Conservation (phyloP, 2,797 vertebrate species). For the Neosilurus mollespiculum region DNA sequence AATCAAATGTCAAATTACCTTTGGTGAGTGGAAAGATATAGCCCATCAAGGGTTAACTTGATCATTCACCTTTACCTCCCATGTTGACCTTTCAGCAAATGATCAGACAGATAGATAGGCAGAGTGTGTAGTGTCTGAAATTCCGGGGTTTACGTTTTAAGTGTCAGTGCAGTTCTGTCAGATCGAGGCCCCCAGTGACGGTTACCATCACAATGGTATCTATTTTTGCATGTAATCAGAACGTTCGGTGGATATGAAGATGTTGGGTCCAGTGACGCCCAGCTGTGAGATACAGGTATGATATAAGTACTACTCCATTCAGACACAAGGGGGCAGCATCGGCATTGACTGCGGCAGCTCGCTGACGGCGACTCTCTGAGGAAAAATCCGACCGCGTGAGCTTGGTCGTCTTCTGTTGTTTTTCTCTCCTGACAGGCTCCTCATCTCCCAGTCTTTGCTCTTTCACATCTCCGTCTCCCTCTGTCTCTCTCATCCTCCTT, state of each 20-base stretch:
- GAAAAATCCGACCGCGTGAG: constrained; percentile 62
- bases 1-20: too few relatives aligned
- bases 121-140: too few relatives aligned
- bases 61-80: too few relatives aligned
- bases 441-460: constrained; percentile 35
- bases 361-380: constrained; percentile 72
- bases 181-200: too few relatives aligned
- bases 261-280: not conserved
- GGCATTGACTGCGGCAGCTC: constrained; percentile 69
- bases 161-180: too few relatives aligned
- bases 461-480: constrained; percentile 52
- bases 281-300: too few relatives aligned
- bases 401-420: constrained; percentile 46
- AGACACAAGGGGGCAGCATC: constrained; percentile 90
- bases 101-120: too few relatives aligned
- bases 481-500: constrained; percentile 39
- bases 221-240: not conserved
- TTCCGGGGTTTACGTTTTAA: too few relatives aligned
- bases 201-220: too few relatives aligned
- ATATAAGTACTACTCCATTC: constrained; percentile 21
- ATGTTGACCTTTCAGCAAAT: too few relatives aligned
- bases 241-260: not conserved
- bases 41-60: too few relatives aligned
- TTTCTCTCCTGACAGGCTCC: constrained; percentile 27
- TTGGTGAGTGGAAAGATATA: too few relatives aligned